These are phyloP conservation scores for Heteromormyrus szaboi DNA, from an alignment of 2,797 vertebrate genomes.

Conservation along the genomic window DNA sequence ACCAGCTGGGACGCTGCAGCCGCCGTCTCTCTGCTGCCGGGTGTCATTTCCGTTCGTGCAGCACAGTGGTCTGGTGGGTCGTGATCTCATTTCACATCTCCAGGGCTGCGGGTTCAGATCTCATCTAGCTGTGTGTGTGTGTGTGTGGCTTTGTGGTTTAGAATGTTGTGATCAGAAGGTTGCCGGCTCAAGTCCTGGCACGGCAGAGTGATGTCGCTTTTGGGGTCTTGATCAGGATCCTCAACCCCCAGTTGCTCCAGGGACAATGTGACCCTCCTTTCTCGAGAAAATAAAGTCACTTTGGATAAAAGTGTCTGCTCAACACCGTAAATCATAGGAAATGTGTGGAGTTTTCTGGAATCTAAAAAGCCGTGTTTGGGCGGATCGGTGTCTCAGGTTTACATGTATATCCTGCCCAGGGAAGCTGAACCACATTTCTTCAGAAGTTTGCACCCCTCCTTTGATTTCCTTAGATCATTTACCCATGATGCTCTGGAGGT, in stretches of 20 bases:
- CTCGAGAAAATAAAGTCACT: background rate
- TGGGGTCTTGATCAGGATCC: background rate
- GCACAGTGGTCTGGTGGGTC: background rate
- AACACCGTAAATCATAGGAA: background rate
- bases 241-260: background rate
- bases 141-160: background rate
- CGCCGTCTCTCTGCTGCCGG: background rate
- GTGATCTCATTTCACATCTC: background rate
- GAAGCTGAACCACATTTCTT: background rate
- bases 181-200: background rate
- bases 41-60: background rate
- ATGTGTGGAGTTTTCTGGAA: background rate
- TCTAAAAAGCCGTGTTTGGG: background rate
- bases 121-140: background rate
- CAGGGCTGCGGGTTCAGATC: background rate
- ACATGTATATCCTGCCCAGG: background rate
- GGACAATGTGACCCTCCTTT: background rate
- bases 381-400: background rate
- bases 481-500: background rate
- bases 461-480: background rate
- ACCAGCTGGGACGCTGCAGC: background rate
- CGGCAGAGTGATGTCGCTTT: background rate
- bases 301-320: background rate
- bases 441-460: background rate
- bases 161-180: background rate